Evolutionary conservation across 92 coral and sea anemone species (phyloP).

Genomic region (Zoanthus sansibaricus): DNA sequence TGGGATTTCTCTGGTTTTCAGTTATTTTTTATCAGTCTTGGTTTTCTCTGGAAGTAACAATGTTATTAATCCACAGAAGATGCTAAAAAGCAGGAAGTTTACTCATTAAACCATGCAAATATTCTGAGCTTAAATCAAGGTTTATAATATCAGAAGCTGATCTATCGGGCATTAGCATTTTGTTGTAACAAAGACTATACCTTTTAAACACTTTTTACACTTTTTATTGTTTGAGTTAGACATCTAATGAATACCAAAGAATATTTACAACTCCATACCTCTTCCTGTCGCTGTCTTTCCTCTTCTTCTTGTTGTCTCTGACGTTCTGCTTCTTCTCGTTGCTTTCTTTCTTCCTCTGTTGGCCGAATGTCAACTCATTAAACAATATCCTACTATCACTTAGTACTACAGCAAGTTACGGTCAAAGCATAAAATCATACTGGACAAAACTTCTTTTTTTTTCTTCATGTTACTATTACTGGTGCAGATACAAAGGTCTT

Average conservation of each 20-base stretch:
- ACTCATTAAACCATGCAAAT: no score
- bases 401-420: background rate
- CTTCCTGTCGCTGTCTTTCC: slow-evolving; percentile 9
- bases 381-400: background rate
- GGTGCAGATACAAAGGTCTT: background rate
- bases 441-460: background rate
- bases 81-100: no score
- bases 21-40: no score
- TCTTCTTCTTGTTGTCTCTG: slow-evolving; percentile 35
- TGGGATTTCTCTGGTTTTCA: no score
- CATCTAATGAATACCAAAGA: background rate
- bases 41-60: no score
- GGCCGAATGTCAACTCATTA: background rate
- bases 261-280: background rate
- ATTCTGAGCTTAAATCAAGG: background rate
- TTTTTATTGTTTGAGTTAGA: background rate
- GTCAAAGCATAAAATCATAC: background rate
- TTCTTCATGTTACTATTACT: background rate
- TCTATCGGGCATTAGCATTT: background rate
- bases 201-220: background rate
- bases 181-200: background rate
- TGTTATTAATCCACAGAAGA: no score
- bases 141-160: background rate
- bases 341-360: slow-evolving; percentile 18
- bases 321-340: slow-evolving; percentile 28